A percentile compares a stretch with the other conserved stretches of the same genome.
Conservation (phyloP, 2,888 invertebrate genomes). For the Trichacis sp. region DNA sequence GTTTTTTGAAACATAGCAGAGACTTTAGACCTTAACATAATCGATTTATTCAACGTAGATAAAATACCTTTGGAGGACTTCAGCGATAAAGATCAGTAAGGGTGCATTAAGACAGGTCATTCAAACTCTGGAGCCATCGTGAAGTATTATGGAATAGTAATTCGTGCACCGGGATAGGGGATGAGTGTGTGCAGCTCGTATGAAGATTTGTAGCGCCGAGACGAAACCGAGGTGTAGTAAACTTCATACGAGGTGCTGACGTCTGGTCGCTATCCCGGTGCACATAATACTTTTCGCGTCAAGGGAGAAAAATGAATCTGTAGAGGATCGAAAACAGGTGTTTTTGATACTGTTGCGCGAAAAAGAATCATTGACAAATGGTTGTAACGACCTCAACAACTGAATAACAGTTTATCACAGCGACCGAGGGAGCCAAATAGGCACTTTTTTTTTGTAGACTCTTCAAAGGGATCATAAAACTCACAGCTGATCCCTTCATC, state of each 20-base stretch:
- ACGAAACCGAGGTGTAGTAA: too few relatives aligned
- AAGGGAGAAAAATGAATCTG: too few relatives aligned
- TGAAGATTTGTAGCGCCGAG: too few relatives aligned
- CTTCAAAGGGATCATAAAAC: constrained; percentile 44
- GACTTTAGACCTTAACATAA: constrained; percentile 45
- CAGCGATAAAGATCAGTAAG: constrained; percentile 60
- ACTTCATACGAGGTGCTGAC: too few relatives aligned
- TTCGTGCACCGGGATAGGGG: too few relatives aligned
- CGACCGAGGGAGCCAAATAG: constrained; percentile 52
- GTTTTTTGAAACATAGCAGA: constrained; percentile 52
- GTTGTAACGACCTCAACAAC: constrained; percentile 46
- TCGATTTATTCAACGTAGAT: constrained; percentile 29
- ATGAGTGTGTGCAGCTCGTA: too few relatives aligned
- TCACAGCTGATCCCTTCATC: constrained; percentile 44
- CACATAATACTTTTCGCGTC: too few relatives aligned
- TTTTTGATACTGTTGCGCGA: too few relatives aligned
- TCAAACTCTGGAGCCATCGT: constrained; percentile 50
- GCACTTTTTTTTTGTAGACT: constrained; percentile 52
- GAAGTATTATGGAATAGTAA: constrained; percentile 45
- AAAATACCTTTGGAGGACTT: constrained; percentile 10
- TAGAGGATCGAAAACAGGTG: too few relatives aligned
- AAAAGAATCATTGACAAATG: constrained; percentile 29
- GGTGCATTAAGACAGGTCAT: constrained; percentile 50
- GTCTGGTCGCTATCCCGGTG: too few relatives aligned
- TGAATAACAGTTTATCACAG: constrained; percentile 55